Conservation (phyloP, 2,113 vertebrate species). For the Ondatra zibethicus region DNA sequence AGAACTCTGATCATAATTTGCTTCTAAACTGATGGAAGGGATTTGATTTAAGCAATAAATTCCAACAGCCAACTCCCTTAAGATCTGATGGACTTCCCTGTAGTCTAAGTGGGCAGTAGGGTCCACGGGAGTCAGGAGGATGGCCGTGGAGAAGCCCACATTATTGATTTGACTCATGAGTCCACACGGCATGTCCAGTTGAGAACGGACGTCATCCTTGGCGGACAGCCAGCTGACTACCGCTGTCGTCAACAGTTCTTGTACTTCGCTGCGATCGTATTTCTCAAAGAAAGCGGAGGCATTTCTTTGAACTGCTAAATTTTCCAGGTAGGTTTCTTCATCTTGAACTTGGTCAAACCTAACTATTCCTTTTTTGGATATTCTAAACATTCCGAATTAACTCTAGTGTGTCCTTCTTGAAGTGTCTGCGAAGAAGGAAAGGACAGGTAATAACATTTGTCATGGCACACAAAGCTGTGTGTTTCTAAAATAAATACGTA, state of each 20-base stretch:
- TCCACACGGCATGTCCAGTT: constrained; percentile 79
- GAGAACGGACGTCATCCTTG: constrained; percentile 77
- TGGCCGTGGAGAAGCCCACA: constrained; percentile 70
- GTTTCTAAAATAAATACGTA: constrained; percentile 7
- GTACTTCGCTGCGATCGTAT: constrained; percentile 83
- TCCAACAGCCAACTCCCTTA: constrained; percentile 85
- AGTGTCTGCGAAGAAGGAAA: constrained; percentile 64
- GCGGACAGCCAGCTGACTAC: constrained; percentile 84
- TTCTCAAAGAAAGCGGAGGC: constrained; percentile 86
- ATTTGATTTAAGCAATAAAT: constrained; percentile 89
- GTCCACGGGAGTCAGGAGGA: constrained; percentile 84
- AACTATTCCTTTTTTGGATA: constrained; percentile 72
- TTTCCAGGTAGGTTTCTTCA: constrained; percentile 79
- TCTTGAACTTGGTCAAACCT: constrained; percentile 78
- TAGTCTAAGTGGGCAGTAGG: constrained; percentile 81
- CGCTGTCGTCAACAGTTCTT: constrained; percentile 82
- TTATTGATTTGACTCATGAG: constrained; percentile 85
- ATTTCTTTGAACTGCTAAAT: constrained; percentile 83
- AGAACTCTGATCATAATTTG: constrained; percentile 86
- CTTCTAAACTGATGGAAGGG: constrained; percentile 85
- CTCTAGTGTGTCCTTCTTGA: constrained; percentile 3
- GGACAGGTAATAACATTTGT: background rate
- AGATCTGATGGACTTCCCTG: constrained; percentile 87
- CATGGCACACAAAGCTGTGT: background rate
- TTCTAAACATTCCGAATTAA: constrained; percentile 70